Percentiles rank a stretch among this genome's conserved stretches.
Conservation (phyloP, 2,797 vertebrate genomes). For the Corythornis leucogaster region DNA sequence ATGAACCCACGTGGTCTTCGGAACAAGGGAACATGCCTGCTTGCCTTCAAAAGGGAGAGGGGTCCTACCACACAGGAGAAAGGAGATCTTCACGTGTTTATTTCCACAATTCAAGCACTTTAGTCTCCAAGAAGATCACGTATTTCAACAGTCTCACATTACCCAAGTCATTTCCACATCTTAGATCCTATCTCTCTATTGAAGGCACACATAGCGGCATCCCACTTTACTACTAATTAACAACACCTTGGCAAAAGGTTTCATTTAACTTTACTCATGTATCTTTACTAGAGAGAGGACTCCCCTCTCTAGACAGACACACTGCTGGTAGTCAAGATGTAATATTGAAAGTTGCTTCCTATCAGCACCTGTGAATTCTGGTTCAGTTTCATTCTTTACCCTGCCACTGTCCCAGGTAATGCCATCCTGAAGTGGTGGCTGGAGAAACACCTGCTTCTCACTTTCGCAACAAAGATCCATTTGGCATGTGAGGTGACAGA, state of each 20-base stretch:
- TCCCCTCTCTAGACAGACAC: background rate
- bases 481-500: background rate
- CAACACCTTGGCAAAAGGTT: background rate
- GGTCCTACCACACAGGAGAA: background rate
- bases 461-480: background rate
- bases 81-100: background rate
- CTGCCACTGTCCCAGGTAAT: background rate
- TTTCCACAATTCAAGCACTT: background rate
- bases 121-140: background rate
- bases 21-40: background rate
- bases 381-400: background rate
- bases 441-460: background rate
- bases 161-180: background rate
- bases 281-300: background rate
- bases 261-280: background rate
- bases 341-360: background rate
- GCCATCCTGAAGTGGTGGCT: background rate
- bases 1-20: accelerated
- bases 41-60: constrained; percentile 15
- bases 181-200: background rate
- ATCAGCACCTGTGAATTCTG: background rate
- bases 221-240: background rate
- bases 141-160: background rate
- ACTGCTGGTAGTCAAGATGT: background rate
- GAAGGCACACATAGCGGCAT: background rate